phyloP scores from a whole-genome alignment of 1,140 invertebrate genomes.

The Euwallacea fornicatus region DNA sequence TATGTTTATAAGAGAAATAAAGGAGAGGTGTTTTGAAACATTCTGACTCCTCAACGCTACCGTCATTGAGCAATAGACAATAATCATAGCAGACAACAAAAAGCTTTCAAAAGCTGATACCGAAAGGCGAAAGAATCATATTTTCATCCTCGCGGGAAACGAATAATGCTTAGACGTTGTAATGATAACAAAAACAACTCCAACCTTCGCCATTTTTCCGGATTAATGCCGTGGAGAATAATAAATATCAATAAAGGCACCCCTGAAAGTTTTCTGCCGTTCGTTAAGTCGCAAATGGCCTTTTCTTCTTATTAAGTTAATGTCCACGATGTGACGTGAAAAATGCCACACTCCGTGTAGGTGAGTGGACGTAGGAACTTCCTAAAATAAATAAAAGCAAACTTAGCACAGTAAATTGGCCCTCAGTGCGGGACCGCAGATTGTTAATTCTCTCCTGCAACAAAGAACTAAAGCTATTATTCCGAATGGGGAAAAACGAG shows the following conservation, averaged over 20 bases:
- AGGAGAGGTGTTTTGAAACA: too few relatives aligned
- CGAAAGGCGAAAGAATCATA: conserved; percentile 4
- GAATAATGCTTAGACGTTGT: conserved; percentile 12
- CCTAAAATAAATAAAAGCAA: too few relatives aligned
- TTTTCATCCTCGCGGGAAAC: background rate
- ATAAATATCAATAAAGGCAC: conserved; percentile 31
- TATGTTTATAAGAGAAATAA: too few relatives aligned
- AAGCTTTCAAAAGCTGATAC: background rate
- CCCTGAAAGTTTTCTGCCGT: conserved; percentile 26
- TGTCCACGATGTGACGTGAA: conserved; percentile 25
- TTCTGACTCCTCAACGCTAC: too few relatives aligned
- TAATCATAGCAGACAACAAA: background rate
- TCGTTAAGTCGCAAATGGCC: conserved; percentile 30
- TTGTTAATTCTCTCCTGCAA: conserved; percentile 1
- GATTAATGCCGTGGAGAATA: conserved; percentile 25
- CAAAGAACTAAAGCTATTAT: conserved; percentile 6
- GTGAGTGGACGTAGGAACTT: too few relatives aligned
- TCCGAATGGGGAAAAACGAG: background rate
- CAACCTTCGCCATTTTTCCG: conserved; percentile 24
- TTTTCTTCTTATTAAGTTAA: conserved; percentile 32
- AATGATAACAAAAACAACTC: conserved; percentile 23
- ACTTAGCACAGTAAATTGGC: too few relatives aligned
- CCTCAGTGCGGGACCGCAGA: too few relatives aligned
- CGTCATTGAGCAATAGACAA: too few relatives aligned
- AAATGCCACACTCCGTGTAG: conserved; percentile 13